Evolutionary conservation across 2,888 invertebrate species (phyloP).

Genomic region (Hirtodrosophila duncani): DNA sequence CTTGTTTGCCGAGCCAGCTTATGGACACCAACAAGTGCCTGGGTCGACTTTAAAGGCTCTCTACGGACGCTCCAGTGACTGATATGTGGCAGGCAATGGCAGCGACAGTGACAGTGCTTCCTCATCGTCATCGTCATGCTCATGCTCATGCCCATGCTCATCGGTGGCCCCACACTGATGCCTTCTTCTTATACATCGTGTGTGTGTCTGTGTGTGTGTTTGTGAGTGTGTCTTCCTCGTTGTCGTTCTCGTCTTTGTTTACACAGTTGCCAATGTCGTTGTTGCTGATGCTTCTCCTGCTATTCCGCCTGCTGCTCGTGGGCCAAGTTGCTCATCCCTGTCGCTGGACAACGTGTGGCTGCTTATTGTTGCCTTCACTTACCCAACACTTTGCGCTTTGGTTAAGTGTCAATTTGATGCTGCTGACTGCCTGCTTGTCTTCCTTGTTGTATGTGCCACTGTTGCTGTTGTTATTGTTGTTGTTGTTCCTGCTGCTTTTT

Average conservation of each 20-base stretch:
- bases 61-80: conserved; percentile 40
- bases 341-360: conserved; percentile 58
- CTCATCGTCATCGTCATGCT: conserved; percentile 25
- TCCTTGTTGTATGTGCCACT: not conserved
- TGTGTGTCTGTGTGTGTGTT: conserved; percentile 5
- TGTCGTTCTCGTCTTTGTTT: conserved; percentile 57
- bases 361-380: conserved; percentile 43
- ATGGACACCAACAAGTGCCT: conserved; percentile 71
- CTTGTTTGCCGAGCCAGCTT: conserved; percentile 68
- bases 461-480: conserved; percentile 16
- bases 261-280: conserved; percentile 54
- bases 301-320: conserved; percentile 23
- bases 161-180: no score
- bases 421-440: no score
- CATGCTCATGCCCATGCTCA: not conserved
- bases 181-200: not conserved
- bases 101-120: conserved; percentile 16
- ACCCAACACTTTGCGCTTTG: conserved; percentile 7
- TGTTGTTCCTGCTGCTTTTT: conserved; percentile 33
- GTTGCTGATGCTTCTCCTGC: conserved; percentile 27
- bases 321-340: conserved; percentile 18
- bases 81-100: conserved; percentile 54
- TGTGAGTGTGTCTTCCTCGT: conserved; percentile 17
- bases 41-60: conserved; percentile 53
- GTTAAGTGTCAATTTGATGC: conserved; percentile 71